Percentiles rank a stretch among this genome's conserved stretches.
These are phyloP conservation scores for Polyommatus iphigenia DNA, from an alignment of 2,888 invertebrate genomes.

Conservation along the genomic window DNA sequence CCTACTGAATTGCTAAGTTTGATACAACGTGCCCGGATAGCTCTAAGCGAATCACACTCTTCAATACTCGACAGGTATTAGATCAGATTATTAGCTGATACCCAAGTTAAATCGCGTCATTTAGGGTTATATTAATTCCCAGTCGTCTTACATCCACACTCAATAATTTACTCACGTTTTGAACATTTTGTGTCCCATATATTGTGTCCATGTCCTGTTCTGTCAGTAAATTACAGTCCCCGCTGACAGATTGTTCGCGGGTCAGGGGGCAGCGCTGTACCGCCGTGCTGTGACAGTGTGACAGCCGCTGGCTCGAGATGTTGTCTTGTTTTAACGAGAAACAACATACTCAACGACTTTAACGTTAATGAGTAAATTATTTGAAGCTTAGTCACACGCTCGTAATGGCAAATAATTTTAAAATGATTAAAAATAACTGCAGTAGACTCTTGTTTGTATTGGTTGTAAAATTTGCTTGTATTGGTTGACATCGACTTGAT, in stretches of 20 bases:
- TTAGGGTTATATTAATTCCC: not conserved
- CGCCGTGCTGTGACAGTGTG: not conserved
- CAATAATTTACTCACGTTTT: not conserved
- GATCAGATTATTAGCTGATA: too few species aligned
- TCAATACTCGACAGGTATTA: too few species aligned
- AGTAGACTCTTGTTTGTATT: too few species aligned
- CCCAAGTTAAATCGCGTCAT: not conserved
- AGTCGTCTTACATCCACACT: not conserved
- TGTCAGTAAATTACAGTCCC: not conserved
- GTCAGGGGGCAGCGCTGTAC: not conserved
- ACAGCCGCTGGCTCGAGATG: not conserved
- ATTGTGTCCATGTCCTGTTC: not conserved
- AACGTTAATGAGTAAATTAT: not conserved
- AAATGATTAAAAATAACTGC: too few species aligned
- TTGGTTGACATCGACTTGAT: too few species aligned
- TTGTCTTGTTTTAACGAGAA: not conserved
- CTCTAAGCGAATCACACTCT: too few species aligned
- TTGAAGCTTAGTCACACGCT: not conserved
- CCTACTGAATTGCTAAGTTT: not conserved
- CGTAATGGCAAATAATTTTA: not conserved
- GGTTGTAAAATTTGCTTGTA: too few species aligned
- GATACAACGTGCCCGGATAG: too few species aligned
- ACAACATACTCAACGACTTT: not conserved
- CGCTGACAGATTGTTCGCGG: not conserved
- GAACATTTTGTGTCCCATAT: not conserved